Conservation (phyloP, 92 coral and sea anemone genomes). For the Palythoa caribaeorum region DNA sequence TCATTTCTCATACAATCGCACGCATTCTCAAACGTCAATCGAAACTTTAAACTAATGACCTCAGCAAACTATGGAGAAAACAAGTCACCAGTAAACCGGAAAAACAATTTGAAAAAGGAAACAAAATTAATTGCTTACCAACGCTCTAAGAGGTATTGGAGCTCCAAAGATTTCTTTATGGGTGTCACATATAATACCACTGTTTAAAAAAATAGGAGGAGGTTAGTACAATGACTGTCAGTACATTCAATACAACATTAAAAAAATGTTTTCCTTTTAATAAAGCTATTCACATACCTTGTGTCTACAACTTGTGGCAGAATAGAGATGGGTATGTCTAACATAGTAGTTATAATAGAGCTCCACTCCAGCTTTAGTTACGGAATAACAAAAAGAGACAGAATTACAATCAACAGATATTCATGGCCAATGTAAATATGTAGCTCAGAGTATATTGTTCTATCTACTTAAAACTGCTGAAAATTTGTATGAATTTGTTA, state of each 20-base stretch:
- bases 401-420: not conserved
- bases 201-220: conserved; percentile 8
- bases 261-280: not conserved
- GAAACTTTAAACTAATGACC: no score
- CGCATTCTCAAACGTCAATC: no score
- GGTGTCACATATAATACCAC: conserved; percentile 87
- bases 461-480: no score
- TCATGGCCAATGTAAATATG: not conserved
- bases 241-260: not conserved
- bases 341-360: conserved; percentile 68
- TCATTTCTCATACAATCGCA: no score
- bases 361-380: conserved; percentile 93
- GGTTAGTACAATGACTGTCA: not conserved
- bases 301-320: conserved; percentile 90
- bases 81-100: no score
- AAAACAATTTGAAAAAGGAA: not conserved
- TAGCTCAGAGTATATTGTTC: no score
- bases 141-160: conserved; percentile 86
- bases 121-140: conserved; percentile 65
- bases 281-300: conserved; percentile 59
- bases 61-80: no score
- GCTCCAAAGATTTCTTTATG: conserved; percentile 91
- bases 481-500: no score
- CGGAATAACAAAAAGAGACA: not conserved
- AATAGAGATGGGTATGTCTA: conserved; percentile 74